These are phyloP conservation scores for Galago senegalensis DNA, from an alignment of 2,797 vertebrate genomes.

Conservation along the genomic window DNA sequence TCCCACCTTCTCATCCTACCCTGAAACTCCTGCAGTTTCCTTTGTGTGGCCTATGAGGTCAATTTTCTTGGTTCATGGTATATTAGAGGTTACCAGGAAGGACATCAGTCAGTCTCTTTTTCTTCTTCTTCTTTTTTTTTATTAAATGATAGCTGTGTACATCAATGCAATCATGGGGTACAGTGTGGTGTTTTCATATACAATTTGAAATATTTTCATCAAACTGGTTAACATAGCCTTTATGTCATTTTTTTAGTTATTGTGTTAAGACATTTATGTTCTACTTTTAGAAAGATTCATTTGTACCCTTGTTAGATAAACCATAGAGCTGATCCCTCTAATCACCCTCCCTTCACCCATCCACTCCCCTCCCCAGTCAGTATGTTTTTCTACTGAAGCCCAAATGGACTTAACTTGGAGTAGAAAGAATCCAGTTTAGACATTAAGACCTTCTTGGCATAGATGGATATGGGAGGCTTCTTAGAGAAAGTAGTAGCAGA, in stretches of 20 bases:
- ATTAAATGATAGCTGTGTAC: too few species aligned
- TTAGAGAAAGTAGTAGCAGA: neutral
- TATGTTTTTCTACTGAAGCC: slow-evolving; percentile 13
- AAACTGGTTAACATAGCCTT: too few species aligned
- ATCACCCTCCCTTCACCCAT: too few species aligned
- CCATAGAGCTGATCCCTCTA: too few species aligned
- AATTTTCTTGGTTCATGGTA: neutral
- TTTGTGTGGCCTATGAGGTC: neutral
- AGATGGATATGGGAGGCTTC: neutral
- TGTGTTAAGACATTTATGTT: too few species aligned
- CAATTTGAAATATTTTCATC: too few species aligned
- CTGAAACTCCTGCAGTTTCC: neutral
- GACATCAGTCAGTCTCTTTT: neutral
- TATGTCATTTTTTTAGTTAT: too few species aligned
- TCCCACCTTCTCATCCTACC: neutral
- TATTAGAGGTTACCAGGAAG: slow-evolving; percentile 19
- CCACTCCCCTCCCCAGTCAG: neutral
- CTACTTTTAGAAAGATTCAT: too few species aligned
- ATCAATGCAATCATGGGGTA: too few species aligned
- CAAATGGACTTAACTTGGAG: neutral
- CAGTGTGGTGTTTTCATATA: too few species aligned
- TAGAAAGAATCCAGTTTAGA: slow-evolving; percentile 14
- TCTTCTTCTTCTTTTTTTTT: neutral
- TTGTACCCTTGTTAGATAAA: too few species aligned
- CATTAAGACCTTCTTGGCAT: slow-evolving; percentile 8